Evolutionary conservation across 2,113 vertebrate species (phyloP).

Genomic region (Malurus elegans): DNA sequence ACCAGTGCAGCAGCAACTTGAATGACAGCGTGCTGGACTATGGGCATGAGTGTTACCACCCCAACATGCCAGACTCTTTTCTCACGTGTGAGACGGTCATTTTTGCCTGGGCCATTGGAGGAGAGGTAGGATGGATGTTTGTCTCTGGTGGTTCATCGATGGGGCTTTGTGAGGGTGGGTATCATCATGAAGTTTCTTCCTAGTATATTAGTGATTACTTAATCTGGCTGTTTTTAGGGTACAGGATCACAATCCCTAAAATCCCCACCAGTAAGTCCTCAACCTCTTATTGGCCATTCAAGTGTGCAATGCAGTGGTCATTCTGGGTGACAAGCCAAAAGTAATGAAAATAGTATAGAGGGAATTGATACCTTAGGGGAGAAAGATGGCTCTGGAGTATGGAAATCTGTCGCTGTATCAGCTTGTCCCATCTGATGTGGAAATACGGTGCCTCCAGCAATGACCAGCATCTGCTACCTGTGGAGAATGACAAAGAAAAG

Average conservation of each 20-base stretch:
- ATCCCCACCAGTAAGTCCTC: neutral
- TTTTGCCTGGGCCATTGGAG: constrained; percentile 89
- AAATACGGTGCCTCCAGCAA: neutral
- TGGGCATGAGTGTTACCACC: constrained; percentile 86
- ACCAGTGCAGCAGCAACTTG: constrained; percentile 82
- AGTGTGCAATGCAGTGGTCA: neutral
- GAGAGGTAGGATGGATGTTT: constrained; percentile 76
- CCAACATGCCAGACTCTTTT: constrained; percentile 88
- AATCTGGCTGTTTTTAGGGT: neutral
- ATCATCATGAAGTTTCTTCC: neutral
- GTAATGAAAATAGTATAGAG: neutral
- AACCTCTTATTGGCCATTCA: neutral
- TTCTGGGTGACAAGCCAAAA: neutral
- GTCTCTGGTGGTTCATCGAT: neutral
- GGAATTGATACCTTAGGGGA: neutral
- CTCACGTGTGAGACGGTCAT: constrained; percentile 84
- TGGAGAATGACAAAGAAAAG: neutral
- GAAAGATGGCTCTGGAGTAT: neutral
- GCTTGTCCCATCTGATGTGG: neutral
- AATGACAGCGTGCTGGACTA: constrained; percentile 76
- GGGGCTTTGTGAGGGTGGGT: neutral
- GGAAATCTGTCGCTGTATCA: neutral
- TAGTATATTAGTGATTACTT: neutral
- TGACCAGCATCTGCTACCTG: neutral
- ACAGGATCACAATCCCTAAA: neutral